Evolutionary conservation across 2,888 invertebrate species (phyloP), one percentile per base, ranked within the genome.

Genomic region (Apodemia hepburni): DNA sequence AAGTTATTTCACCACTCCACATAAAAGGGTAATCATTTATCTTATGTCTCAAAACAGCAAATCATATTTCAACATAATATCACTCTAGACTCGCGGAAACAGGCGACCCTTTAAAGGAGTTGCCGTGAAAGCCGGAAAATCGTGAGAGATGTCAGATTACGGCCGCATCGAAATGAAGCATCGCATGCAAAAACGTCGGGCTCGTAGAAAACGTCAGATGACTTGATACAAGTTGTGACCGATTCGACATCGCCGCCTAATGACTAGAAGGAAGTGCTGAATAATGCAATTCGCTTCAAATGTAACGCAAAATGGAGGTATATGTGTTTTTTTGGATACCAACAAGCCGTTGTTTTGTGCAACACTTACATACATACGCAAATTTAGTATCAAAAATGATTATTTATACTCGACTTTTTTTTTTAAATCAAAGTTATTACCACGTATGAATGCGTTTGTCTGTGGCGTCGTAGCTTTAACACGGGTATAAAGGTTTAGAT

Each of bases 51-150:
- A 33, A 17, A 58, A 8, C 58, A 33, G 38, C 51, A 54, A 17
- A 51, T 54, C 18, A 38, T 57, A 57, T 60, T 60, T 29, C 60
- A 33, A 49, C 60, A 61, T 59, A 18, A 61, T 18, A 35, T 22
- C 57, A 61, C 59, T 59, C 45, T 17, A 22, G 58, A 42, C 47
- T 61, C 11, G 17, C 59, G 42, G 42, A n/a, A 45, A 59, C 51
- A 60, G 47, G 57, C 60, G 69, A 73, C 73, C 80, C 79, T 80
- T 78, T 77, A 79, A 78, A 76, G 79, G 75, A 72, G 70, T 68
- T 69, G 66, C 72, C 68, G 82, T 85, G 84, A 86, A 87, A 87
- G 84, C 75, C 74, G 78, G 81, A 76, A 80, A 84, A 79, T 85
- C 85, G 84, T 84, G 84, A 81, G 79, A 78, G 79, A 80, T 79